These are phyloP conservation scores for Drosophila setifemur DNA, from an alignment of 1,140 invertebrate species.

Conservation along the genomic window DNA sequence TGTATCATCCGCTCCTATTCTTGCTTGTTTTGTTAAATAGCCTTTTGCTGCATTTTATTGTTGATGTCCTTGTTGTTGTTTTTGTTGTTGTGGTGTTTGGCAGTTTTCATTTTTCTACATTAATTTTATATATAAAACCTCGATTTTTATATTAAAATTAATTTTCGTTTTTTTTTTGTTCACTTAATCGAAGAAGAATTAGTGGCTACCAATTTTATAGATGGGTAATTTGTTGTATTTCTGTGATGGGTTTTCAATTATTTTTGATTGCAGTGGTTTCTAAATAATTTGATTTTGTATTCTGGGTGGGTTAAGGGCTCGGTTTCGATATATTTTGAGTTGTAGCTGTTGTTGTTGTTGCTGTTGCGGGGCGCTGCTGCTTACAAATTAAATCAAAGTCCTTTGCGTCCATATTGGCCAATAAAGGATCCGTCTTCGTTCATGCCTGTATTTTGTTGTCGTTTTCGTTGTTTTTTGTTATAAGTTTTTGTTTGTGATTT, in stretches of 20 bases:
- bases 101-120: conserved; percentile 30
- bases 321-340: conserved; percentile 48
- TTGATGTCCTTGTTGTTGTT: conserved; percentile 24
- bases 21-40: conserved; percentile 42
- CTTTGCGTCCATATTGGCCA: conserved; percentile 94
- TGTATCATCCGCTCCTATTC: conserved; percentile 5
- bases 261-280: background rate
- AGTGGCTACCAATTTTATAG: conserved; percentile 11
- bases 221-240: conserved; percentile 3
- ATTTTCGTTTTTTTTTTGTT: conserved; percentile 12
- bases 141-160: conserved; percentile 42
- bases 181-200: conserved; percentile 10
- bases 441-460: conserved; percentile 88
- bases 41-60: conserved; percentile 66
- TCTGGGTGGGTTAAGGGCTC: conserved; percentile 19
- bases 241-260: conserved; percentile 29
- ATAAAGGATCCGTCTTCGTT: conserved; percentile 99
- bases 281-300: background rate
- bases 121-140: conserved; percentile 31
- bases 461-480: conserved; percentile 18
- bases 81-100: conserved; percentile 32
- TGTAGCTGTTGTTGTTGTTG: conserved; percentile 37
- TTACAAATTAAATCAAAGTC: conserved; percentile 83
- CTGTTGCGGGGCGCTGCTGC: conserved; percentile 45
- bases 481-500: conserved; percentile 3